Evolutionary conservation across 2,797 vertebrate species (phyloP), one percentile per base, ranked within the genome.

Genomic region (Amblyopsis hoosieri): DNA sequence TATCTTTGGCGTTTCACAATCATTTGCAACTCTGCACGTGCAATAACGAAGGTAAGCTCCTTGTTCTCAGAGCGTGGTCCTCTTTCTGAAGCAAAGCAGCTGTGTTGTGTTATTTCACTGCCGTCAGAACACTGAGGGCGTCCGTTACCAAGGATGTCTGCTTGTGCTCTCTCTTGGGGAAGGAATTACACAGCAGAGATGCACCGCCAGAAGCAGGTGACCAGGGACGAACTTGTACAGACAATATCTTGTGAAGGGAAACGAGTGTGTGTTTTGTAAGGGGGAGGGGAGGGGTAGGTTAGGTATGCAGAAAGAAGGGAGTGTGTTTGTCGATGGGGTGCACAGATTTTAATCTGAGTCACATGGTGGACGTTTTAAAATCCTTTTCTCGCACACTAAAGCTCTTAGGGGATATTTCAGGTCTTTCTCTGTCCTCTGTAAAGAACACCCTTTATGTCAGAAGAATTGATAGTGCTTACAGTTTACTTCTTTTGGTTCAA

Each of bases 281-380:
- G 76, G 62, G 81, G 67, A 71, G 71, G 68, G 61, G 68, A 82
- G 82, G 53, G 54, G 50, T 17, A 52, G 54, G 9, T 13, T 13
- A 45, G 49, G 54, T 6, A 23, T 13, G 48, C 12, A 12, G 58
- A 33, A n/a, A 47, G 72, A 61, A 80, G 74, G 60, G 62, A 74
- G 68, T 69, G 71, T 79, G 78, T 80, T 17, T 23, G 19, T 23
- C 19, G 19, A 23, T 23, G 48, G 55, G 61, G 80, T 74, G 60
- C 75, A 77, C 57, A 14, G 66, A 62, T 72, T 80, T 57, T 89
- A 88, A 90, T 90, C 87, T 76, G 76, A 90, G 76, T 91, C 90
- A 90, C 89, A 90, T 89, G 87, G 72, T 49, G 72, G 64, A 80
- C 79, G 75, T 89, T 85, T 82, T 84, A 83, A 84, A 80, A 70